Percentiles rank a stretch among this genome's conserved stretches.
These are phyloP conservation scores for Poeciliopsis turrubarensis DNA, from an alignment of 2,113 vertebrate species.

Conservation along the genomic window DNA sequence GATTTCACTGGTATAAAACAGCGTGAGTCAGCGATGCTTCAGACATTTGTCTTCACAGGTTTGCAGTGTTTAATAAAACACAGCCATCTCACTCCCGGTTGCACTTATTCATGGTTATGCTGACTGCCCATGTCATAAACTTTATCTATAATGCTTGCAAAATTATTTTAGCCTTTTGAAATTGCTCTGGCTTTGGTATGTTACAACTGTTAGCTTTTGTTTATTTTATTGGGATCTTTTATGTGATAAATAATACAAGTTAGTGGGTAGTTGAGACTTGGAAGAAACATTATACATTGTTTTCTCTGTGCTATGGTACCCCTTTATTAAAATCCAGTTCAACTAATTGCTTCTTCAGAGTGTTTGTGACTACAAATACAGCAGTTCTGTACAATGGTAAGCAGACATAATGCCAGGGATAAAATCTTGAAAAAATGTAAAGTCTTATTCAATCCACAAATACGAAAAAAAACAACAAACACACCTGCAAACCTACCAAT, in stretches of 20 bases:
- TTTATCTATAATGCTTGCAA: not conserved
- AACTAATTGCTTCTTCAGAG: not conserved
- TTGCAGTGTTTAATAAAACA: not conserved
- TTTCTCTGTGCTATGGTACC: not conserved
- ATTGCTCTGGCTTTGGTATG: not conserved
- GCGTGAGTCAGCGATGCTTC: not conserved
- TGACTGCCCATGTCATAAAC: conserved; percentile 47
- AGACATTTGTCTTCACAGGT: conserved; percentile 17
- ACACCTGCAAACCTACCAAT: too few species aligned
- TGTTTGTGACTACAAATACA: not conserved
- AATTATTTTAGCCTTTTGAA: not conserved
- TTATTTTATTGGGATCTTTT: not conserved
- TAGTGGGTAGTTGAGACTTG: not conserved
- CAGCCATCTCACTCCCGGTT: conserved; percentile 22
- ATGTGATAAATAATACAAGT: not conserved
- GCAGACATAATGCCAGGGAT: too few species aligned
- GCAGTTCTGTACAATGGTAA: too few species aligned
- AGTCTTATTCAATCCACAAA: too few species aligned
- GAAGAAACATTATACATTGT: not conserved
- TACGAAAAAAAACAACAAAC: too few species aligned
- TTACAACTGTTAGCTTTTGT: not conserved
- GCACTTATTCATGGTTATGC: conserved; percentile 36
- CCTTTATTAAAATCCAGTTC: too few species aligned
- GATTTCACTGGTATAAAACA: conserved; percentile 12
- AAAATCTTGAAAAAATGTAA: too few species aligned